Evolutionary conservation across 2,797 vertebrate genomes (phyloP).

Genomic region (Nannoperca obscura): DNA sequence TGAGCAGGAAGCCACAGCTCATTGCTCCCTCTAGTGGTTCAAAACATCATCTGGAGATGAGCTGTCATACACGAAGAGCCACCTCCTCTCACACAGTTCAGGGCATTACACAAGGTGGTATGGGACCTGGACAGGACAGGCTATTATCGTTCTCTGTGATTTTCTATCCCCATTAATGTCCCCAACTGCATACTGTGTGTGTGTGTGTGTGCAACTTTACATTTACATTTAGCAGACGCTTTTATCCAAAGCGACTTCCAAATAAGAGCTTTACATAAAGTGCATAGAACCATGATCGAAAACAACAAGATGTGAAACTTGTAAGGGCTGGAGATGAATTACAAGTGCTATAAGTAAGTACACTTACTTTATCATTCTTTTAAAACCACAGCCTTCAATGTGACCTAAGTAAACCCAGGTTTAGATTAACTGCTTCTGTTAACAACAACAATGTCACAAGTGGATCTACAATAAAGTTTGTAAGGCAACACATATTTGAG

Average conservation of each 20-base stretch:
- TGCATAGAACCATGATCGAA: no score
- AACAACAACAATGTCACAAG: neutral
- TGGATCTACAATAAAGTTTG: neutral
- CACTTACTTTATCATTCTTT: neutral
- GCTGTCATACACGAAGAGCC: neutral
- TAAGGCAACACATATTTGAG: neutral
- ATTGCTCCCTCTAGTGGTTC: slow-evolving; percentile 63
- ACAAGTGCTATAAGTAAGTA: no score
- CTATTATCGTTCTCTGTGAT: neutral
- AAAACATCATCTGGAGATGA: slow-evolving; percentile 1
- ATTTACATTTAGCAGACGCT: no score
- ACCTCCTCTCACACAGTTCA: neutral
- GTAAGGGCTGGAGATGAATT: no score
- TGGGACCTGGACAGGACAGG: no score
- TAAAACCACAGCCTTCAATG: neutral
- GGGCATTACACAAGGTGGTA: neutral
- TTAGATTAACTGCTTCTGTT: neutral
- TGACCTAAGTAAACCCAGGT: slow-evolving; percentile 2
- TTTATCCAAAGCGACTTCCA: no score
- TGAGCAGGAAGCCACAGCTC: slow-evolving; percentile 6
- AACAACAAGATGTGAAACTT: no score
- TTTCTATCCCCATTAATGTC: neutral
- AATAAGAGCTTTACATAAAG: no score
- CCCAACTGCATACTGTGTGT: no score
- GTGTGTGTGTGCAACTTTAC: neutral